Evolutionary conservation across 2,113 vertebrate species (phyloP), one percentile per base, ranked within the genome.

Genomic region (Indicator maculatus): DNA sequence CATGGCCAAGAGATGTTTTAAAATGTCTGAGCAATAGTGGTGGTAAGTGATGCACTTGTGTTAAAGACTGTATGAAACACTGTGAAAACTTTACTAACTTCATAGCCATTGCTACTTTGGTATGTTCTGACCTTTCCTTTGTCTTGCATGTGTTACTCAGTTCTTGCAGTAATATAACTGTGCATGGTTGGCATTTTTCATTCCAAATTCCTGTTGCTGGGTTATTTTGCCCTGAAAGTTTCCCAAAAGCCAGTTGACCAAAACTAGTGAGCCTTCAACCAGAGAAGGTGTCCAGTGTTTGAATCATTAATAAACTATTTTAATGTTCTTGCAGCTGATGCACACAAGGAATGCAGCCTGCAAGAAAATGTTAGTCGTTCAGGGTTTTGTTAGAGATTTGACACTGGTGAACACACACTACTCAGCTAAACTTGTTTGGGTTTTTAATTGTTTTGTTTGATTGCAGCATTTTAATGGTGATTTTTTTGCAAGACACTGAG

Each of bases 31-130:
- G 95, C 96, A 97, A 30, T 93, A 85, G 95, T 97, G 96, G 94
- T 97, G 96, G 95, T 98, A 85, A 96, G 96, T 98, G 95, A 90
- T 96, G 95, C 96, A 76, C 91, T 97, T 60, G 91, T 97, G 96
- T 97, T 96, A 73, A 97, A 97, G 96, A 96, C 96, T 97, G 70
- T 98, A 92, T 95, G 96, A 96, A 96, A 97, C 97, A 98, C 98
- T 97, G 97, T 98, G 97, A 98, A 96, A 96, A 95, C 83, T 97
- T 97, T 84, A 93, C 93, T 89, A 93, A 97, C 36, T 96, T 96
- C 93, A 94, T 95, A 95, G 90, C 93, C 94, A 81, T 96, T 93
- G 96, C 94, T 95, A 89, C 87, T 88, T 93, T 69, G 90, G 66
- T 95, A 85, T 94, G 28, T 96, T 92, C 95, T 96, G 91, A 93